Base-by-base conservation (phyloP, 2,888 invertebrate species). In the Dysmachus trigonus region DNA sequence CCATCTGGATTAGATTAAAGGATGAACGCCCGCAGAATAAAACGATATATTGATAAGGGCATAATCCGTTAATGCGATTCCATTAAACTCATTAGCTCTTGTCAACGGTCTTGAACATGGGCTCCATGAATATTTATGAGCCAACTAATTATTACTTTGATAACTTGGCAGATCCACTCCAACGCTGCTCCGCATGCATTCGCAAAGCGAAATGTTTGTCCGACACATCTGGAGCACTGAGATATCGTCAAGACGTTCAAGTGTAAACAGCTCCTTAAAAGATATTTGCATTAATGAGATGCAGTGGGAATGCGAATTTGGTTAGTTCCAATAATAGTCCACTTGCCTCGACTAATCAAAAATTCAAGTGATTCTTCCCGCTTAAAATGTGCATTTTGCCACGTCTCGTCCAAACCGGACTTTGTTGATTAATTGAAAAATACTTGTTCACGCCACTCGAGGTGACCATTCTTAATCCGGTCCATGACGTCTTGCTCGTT, bases 21-120 rank as follows among this genome's bases (percentile, higher is more conserved):
- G 62, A 62, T 22, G 27, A 62, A 22, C 27, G 27, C 62, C 62
- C 22, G 27, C 62, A 62, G 22, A 62, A 27, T 10, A 10, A 27
- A 27, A 10, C 13, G 27, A 27, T 27, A 22, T 10, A 27, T 62
- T 27, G 62, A 77, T 22, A 77, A 27, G 47, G 47, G 8, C 77
- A 7, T 77, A 77, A 77, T 77, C 77, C 47, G 47, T 77, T 77
- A 77, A 77, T 47, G 5, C 47, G 47, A 77, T 35, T 77, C 47
- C 77, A 77, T 77, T 77, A 47, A 41, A 35, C 47, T 77, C 30
- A 77, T 51, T 77, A 77, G 47, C 30, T 15, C 10, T 27, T 77
- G 77, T 77, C 77, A 77, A 77, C 30, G 77, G 47, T 77, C 77
- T 30, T 6, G 27, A 27, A 47, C 22, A 27, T 18, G 30, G 8